Conservation (phyloP, 2,797 vertebrate species). For the Tinamus major region DNA sequence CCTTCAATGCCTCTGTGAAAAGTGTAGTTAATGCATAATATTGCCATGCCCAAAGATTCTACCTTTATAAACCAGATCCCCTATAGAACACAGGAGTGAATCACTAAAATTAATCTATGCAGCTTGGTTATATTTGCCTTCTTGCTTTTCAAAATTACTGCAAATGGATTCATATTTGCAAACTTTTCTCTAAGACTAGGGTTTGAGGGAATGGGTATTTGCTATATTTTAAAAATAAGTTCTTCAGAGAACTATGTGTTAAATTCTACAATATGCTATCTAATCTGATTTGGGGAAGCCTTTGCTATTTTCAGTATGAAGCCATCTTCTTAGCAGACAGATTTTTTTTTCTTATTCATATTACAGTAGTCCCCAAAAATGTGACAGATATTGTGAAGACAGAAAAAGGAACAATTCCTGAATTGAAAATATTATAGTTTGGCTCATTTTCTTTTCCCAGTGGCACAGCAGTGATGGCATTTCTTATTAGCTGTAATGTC, state of each 20-base stretch:
- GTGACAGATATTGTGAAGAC: background rate
- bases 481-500: background rate
- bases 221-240: background rate
- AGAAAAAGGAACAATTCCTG: background rate
- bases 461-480: rapidly evolving
- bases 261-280: background rate
- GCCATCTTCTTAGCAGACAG: background rate
- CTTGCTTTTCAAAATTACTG: background rate
- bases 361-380: background rate
- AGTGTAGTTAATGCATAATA: background rate
- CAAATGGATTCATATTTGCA: background rate
- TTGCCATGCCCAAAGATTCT: background rate
- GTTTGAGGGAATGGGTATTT: background rate
- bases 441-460: background rate
- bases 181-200: background rate
- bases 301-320: background rate
- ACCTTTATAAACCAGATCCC: background rate
- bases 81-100: background rate
- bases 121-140: background rate
- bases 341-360: background rate
- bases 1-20: background rate
- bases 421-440: background rate
- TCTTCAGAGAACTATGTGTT: background rate
- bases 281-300: background rate
- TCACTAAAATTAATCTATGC: background rate